Base-by-base conservation (phyloP, 1,140 invertebrate species). In the Bombus soroeensis region DNA sequence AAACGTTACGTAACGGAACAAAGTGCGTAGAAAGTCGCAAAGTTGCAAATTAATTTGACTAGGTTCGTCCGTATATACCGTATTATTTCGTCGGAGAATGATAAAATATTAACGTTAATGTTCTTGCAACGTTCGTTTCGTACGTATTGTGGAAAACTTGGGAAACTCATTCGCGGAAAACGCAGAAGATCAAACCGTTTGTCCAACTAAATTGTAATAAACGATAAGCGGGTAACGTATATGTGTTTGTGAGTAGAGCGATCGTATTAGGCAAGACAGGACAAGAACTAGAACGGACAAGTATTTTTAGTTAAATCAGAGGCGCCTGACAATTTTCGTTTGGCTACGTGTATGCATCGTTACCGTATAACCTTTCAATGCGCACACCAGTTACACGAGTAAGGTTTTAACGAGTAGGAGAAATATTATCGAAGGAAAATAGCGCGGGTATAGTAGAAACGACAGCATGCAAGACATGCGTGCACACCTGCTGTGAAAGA, bases 401-500 rank as follows among this genome's bases (percentile, higher is more conserved):
- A 47, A 47, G 13, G 15, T 79, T 25, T 53, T 34, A 39, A 74
- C 34, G 39, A 75, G 59, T 68, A 5, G 32, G 28, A 47, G 47
- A 43, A 68, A 64, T 72, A 82, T 47, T 34, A 28, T 59, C 59
- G 64, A 64, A 57, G 53, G 37, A 68, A 70, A 83, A 79, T 39
- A 32, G 22, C 9, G 59, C 18, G 18, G 68, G 64, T 66, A 41
- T 22, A 41, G 37, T 15, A 73, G 41, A 8, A 43, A 32, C n/a
- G n/a, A 41, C 41, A 73, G 70, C 70, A 47, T 66, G 85, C 59
- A 81, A 72, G 75, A 73, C 86, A 79, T 81, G 71, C 78, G 86
- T 78, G 79, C 86, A 86, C 89, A 90, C 89, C 89, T 90, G 89
- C 89, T 87, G 87, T 86, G 83, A 88, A 88, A 91, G 87, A 88